Evolutionary conservation across 2,888 invertebrate genomes (phyloP).

Genomic region (Hetaerina titia): DNA sequence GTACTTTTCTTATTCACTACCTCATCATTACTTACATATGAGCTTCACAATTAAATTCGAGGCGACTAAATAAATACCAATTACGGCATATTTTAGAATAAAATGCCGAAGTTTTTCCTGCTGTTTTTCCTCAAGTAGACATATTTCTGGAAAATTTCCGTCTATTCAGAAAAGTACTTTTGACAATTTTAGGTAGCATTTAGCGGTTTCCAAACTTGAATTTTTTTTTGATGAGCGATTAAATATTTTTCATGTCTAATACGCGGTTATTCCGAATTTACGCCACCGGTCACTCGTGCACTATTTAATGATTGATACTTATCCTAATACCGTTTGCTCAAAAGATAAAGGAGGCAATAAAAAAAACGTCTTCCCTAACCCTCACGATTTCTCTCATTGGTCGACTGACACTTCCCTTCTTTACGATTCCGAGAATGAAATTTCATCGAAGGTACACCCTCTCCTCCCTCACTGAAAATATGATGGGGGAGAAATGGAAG

Average conservation of each 20-base stretch:
- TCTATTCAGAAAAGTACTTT: too few relatives aligned
- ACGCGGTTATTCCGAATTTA: background rate
- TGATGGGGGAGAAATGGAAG: background rate
- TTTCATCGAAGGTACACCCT: background rate
- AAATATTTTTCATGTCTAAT: too few relatives aligned
- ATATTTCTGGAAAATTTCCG: too few relatives aligned
- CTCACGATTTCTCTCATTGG: background rate
- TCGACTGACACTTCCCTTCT: background rate
- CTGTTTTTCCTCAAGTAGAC: too few relatives aligned
- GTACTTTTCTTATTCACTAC: too few relatives aligned
- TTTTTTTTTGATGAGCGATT: background rate
- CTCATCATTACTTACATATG: too few relatives aligned
- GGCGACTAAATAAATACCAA: too few relatives aligned
- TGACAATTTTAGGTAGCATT: too few relatives aligned
- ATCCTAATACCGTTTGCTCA: background rate
- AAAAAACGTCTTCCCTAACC: background rate
- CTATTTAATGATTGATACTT: background rate
- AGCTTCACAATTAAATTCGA: too few relatives aligned
- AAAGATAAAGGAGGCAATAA: background rate
- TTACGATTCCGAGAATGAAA: slow-evolving; percentile 16
- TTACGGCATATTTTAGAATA: too few relatives aligned
- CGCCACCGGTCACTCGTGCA: background rate
- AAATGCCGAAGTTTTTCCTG: too few relatives aligned
- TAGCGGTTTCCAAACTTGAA: too few relatives aligned
- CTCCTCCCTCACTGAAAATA: background rate